Conservation (phyloP, 1,140 invertebrate genomes). For the Dinothrombium tinctorium region DNA sequence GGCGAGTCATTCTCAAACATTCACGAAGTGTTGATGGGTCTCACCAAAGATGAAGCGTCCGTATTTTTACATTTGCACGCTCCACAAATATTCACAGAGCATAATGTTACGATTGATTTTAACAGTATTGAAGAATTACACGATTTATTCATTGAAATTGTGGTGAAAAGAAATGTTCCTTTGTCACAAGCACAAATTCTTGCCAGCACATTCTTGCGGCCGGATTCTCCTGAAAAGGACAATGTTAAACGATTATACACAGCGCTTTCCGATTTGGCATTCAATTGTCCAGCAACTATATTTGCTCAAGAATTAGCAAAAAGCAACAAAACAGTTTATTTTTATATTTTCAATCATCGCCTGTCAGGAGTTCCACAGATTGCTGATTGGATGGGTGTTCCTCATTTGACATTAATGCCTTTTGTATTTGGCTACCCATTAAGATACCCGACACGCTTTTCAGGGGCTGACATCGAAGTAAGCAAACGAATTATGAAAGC, state of each 20-base stretch:
- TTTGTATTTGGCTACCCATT: constrained; percentile 47
- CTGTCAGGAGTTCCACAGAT: constrained; percentile 18
- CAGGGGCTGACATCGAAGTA: constrained; percentile 8
- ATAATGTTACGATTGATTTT: not conserved
- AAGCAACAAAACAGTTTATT: not conserved
- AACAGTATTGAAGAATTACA: not conserved
- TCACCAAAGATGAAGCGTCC: not conserved
- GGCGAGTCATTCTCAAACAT: not conserved
- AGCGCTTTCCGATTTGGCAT: not conserved
- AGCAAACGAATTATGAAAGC: constrained; percentile 13
- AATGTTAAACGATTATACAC: constrained; percentile 1
- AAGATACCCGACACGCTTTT: constrained; percentile 1
- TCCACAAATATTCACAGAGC: not conserved
- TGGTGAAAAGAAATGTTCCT: not conserved
- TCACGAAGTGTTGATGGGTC: constrained; percentile 3
- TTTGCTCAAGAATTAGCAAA: constrained; percentile 2
- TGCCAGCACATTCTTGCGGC: not conserved
- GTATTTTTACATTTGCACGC: constrained; percentile 3
- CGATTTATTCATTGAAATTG: not conserved
- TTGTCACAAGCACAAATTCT: not conserved
- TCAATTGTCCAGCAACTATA: constrained; percentile 5
- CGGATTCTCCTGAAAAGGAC: not conserved
- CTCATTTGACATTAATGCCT: constrained; percentile 85
- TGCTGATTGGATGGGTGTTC: constrained; percentile 58
- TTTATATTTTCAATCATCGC: not conserved